Base-by-base conservation (phyloP, 2,113 vertebrate species). In the Pungitius pungitius region DNA sequence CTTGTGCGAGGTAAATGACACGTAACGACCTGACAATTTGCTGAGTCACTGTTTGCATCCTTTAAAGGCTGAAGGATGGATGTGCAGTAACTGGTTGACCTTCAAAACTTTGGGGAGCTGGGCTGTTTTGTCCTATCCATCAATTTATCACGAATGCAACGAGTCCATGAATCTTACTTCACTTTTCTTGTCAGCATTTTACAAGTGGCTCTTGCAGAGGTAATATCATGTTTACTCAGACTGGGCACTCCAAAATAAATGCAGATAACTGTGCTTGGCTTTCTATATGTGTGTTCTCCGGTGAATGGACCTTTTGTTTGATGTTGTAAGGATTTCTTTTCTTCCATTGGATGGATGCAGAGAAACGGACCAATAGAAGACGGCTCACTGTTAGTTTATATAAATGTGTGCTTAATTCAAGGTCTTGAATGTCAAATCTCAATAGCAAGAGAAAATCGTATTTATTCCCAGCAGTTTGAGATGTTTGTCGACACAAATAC, bases 111-210 rank as follows among this genome's bases (percentile, higher is more conserved):
- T 73, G 56, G 80, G 79, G 81, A 88, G 62, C 67, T 80, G 63
- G 70, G 68, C 72, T 80, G 82, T 78, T 55, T 55, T 74, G 65
- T 88, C 84, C 82, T 83, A 90, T 93, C 88, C 81, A 91, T 92
- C 91, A 93, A 86, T 55, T 89, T 85, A 92, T 91, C 75, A 77
- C 69, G 64, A 83, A 61, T 8, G 42, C 85, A 82, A 90, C 85
- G 77, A 84, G 84, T 82, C 80, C 75, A 90, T 90, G 87, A 80
- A 90, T 90, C 90, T 91, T 86, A 79, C 85, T 89, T 87, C 56
- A 73, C 65, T 80, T 81, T 89, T 90, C 85, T 83, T 92, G 88
- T 88, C 89, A 85, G 43, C 39, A 65, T 73, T 82, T 77, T 71
- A 61, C 74, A 86, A 82, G 88, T 82, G 65, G 62, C 7, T 69